Evolutionary conservation across 2,113 vertebrate species (phyloP).

Genomic region (Manacus vitellinus): DNA sequence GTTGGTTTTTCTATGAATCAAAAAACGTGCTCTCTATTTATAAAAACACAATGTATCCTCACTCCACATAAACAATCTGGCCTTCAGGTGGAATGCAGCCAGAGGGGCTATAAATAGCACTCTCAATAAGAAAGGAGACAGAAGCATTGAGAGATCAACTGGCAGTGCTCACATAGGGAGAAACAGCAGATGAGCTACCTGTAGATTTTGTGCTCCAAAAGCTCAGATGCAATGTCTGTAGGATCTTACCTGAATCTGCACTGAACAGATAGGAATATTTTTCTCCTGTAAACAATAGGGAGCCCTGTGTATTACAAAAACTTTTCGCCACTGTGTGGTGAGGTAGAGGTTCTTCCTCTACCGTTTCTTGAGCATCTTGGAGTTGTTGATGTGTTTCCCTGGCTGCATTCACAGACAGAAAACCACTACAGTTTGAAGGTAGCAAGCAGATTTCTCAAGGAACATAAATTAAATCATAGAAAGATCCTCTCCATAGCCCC

Average conservation of each 20-base stretch:
- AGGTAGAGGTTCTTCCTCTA: not conserved
- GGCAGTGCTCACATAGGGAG: not conserved
- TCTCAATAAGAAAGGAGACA: constrained; percentile 4
- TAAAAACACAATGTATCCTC: constrained; percentile 68
- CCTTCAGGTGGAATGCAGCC: constrained; percentile 68
- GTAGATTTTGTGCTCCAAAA: not conserved
- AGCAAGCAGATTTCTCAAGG: not conserved
- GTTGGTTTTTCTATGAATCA: constrained; percentile 33
- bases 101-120: constrained; percentile 73
- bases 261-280: not conserved
- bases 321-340: not conserved
- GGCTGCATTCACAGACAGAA: not conserved
- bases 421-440: not conserved
- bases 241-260: not conserved
- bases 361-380: rapidly evolving
- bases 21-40: constrained; percentile 66
- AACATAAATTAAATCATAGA: not conserved
- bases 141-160: not conserved
- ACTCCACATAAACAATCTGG: constrained; percentile 72
- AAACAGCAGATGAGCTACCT: constrained; percentile 15
- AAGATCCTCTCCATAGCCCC: not conserved
- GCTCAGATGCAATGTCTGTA: not conserved
- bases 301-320: not conserved
- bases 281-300: not conserved
- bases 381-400: rapidly evolving